Percentiles rank a stretch among this genome's conserved stretches.
Conservation (phyloP, 1,140 invertebrate species). For the Formica exsecta region DNA sequence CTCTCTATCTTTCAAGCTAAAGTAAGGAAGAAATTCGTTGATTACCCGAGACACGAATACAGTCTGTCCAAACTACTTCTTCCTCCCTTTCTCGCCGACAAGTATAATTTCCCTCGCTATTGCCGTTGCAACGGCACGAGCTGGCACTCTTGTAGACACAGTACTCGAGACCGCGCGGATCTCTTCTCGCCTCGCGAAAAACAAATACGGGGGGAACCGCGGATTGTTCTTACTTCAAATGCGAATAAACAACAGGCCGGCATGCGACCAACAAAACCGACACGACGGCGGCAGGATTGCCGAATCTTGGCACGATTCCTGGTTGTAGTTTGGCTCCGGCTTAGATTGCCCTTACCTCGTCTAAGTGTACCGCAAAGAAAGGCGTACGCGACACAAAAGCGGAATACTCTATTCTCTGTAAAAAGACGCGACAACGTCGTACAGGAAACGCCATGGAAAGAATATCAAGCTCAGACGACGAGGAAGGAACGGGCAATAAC, state of each 20-base stretch:
- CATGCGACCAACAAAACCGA: slow-evolving; percentile 58
- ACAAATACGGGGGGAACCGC: slow-evolving; percentile 64
- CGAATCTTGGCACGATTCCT: slow-evolving; percentile 79
- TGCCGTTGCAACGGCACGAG: slow-evolving; percentile 9
- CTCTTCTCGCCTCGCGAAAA: slow-evolving; percentile 65
- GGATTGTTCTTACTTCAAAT: slow-evolving; percentile 73
- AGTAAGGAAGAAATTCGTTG: slow-evolving; percentile 12
- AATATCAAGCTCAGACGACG: slow-evolving; percentile 17
- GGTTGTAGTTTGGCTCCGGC: slow-evolving; percentile 59
- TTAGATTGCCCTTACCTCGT: slow-evolving; percentile 56
- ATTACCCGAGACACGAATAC: slow-evolving; percentile 38
- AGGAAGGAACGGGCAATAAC: neutral
- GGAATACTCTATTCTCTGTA: slow-evolving; percentile 40
- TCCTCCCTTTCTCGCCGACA: neutral
- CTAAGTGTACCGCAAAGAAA: slow-evolving; percentile 60
- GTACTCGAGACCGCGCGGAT: slow-evolving; percentile 17
- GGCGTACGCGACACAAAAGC: slow-evolving; percentile 53
- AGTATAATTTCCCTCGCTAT: slow-evolving; percentile 20
- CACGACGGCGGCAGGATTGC: slow-evolving; percentile 58
- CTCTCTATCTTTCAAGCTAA: neutral
- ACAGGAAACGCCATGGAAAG: slow-evolving; percentile 13
- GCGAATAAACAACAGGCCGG: slow-evolving; percentile 72
- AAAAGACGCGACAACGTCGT: slow-evolving; percentile 31
- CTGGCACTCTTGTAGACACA: slow-evolving; percentile 50
- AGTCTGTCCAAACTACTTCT: slow-evolving; percentile 20